Base-by-base conservation (phyloP, 2,888 invertebrate species). In the Drosophila rellima region DNA sequence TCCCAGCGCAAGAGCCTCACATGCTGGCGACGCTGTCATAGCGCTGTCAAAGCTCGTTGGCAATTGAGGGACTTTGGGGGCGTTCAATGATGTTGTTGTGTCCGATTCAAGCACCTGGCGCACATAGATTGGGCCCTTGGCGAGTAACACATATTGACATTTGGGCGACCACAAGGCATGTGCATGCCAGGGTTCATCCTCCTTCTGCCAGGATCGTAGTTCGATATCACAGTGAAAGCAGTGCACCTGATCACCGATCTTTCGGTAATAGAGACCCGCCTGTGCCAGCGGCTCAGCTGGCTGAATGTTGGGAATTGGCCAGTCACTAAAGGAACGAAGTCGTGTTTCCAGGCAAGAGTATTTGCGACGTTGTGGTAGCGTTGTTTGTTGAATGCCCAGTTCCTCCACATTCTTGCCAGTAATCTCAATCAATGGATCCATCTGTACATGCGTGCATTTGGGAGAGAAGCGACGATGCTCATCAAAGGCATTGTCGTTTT, bases 221-320 rank as follows among this genome's bases (percentile, higher is more conserved):
- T 98, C 98, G 44, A 98, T 98, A 92, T 97, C 97, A 92, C 99
- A 99, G 93, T 97, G 97, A 93, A 98, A 98, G 92, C 98, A 99
- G 61, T 97, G 95, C 70, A 94, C 94, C 93, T 95, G 95, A 91
- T 96, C 96, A 47, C 94, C 94, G 23, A 93, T 93, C 17, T 95
- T 95, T 78, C 94, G 95, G 90, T 97, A 98, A 92, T 96, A 98
- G 92, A 98, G 97, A 4, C 98, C 98, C 18, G 98, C 97, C 60
- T 95, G 95, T 0, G 98, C 96, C 61, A 98, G 92, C 10, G 95
- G 93, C 67, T 95, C 94, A 0, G 97, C 96, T 1, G 95, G 95
- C 92, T 97, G 97, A 20, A 95, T 94, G 18, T 96, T 93, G 66
- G 95, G 93, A 3, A 94, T 93, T 0, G 97, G 97, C 98, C 98